Conservation (phyloP, 2,888 invertebrate genomes). For the Caenorhabditis sinica region DNA sequence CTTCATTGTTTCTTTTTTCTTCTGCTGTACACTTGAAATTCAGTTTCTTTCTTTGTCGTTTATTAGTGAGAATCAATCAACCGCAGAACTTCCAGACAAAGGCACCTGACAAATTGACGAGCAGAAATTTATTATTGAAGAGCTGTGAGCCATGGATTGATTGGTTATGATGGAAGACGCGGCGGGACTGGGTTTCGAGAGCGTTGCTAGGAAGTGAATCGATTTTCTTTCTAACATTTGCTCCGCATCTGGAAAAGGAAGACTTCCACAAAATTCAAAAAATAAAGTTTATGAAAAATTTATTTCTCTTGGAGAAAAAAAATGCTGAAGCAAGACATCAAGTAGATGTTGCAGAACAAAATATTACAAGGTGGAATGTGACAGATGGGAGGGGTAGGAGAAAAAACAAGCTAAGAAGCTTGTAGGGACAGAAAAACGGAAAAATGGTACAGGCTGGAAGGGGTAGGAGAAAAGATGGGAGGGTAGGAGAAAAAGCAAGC, state of each 20-base stretch:
- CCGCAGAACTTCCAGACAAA: background rate
- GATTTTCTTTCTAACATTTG: background rate
- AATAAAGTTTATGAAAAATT: too few relatives aligned
- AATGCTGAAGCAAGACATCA: background rate
- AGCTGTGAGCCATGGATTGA: slow-evolving; percentile 16
- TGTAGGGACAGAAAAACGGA: too few relatives aligned
- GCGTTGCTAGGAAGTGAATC: background rate
- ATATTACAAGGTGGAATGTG: background rate
- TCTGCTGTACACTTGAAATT: background rate
- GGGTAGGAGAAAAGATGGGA: too few relatives aligned
- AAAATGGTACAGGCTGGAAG: background rate
- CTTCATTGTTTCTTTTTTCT: slow-evolving; percentile 33
- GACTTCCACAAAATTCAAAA: background rate
- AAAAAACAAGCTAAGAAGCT: background rate
- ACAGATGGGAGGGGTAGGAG: background rate
- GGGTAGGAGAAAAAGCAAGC: too few relatives aligned
- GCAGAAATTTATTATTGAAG: slow-evolving; percentile 34
- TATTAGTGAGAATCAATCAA: background rate
- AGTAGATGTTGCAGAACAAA: background rate
- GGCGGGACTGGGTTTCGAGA: background rate
- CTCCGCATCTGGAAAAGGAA: background rate
- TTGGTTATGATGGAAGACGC: slow-evolving; percentile 22
- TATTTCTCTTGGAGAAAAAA: background rate
- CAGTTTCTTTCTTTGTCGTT: background rate
- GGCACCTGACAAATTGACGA: slow-evolving; percentile 49